These are phyloP conservation scores for Motacilla tschutschensis DNA, from an alignment of 2,113 vertebrate genomes.

Conservation along the genomic window DNA sequence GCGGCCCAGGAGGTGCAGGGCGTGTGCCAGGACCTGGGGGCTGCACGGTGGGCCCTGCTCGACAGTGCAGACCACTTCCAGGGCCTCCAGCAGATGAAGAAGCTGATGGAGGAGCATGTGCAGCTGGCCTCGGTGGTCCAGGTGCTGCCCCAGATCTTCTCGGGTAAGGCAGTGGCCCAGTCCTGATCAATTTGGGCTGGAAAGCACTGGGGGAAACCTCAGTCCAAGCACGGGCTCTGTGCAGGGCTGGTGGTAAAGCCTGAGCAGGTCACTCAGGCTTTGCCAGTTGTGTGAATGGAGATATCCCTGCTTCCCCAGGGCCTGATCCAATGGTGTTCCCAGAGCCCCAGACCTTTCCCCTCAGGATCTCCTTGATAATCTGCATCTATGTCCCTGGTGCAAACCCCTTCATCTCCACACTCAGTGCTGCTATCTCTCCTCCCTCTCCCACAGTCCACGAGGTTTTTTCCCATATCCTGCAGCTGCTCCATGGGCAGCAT, in stretches of 20 bases:
- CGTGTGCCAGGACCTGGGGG: conserved; percentile 74
- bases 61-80: conserved; percentile 58
- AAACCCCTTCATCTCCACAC: accelerated
- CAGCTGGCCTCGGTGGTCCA: conserved; percentile 86
- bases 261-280: not conserved
- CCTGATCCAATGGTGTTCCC: not conserved
- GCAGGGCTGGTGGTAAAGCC: not conserved
- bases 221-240: accelerated
- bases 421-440: conserved; percentile 3
- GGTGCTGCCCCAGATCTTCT: conserved; percentile 86
- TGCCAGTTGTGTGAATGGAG: not conserved
- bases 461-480: conserved; percentile 80
- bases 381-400: not conserved
- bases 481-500: conserved; percentile 78
- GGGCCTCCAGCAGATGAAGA: conserved; percentile 75
- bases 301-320: not conserved
- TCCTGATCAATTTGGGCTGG: not conserved
- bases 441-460: conserved; percentile 75
- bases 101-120: conserved; percentile 73
- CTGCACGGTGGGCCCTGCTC: conserved; percentile 68
- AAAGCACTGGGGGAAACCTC: not conserved
- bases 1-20: conserved; percentile 76
- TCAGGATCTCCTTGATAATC: not conserved
- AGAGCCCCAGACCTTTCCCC: not conserved
- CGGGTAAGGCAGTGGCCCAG: conserved; percentile 70